Percentiles rank a stretch among this genome's conserved stretches.
Evolutionary conservation across 2,888 invertebrate genomes (phyloP).

Genomic region (Agriopis leucophaearia): DNA sequence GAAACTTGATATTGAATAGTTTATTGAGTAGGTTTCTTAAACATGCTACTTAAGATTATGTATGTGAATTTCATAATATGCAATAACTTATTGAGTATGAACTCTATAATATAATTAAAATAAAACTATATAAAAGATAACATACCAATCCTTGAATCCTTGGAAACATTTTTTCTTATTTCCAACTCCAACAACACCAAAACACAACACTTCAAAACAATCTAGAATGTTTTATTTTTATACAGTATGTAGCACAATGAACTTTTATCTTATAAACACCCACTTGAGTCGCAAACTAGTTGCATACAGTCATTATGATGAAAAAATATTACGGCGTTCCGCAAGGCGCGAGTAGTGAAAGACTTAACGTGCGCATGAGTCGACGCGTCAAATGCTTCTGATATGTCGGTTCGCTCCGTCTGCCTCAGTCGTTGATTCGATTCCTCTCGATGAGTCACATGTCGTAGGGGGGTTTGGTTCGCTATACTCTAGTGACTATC

Average conservation of each 20-base stretch:
- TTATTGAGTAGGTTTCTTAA: too few relatives aligned
- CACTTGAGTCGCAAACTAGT: slow-evolving; percentile 53
- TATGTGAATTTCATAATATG: too few relatives aligned
- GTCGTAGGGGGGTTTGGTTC: slow-evolving; percentile 27
- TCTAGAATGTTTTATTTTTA: slow-evolving; percentile 38
- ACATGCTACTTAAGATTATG: too few relatives aligned
- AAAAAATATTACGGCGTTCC: slow-evolving; percentile 49
- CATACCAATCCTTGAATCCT: slow-evolving; percentile 83
- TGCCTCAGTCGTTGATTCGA: slow-evolving; percentile 38
- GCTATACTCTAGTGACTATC: slow-evolving; percentile 20
- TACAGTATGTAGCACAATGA: slow-evolving; percentile 56
- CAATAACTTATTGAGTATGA: too few relatives aligned
- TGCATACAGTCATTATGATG: slow-evolving; percentile 54
- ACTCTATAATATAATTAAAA: too few relatives aligned
- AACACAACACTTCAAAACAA: slow-evolving; percentile 56
- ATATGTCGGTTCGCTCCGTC: slow-evolving; percentile 36
- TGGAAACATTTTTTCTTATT: slow-evolving; percentile 73
- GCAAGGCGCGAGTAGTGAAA: slow-evolving; percentile 48
- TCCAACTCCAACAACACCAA: slow-evolving; percentile 53
- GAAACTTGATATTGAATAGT: too few relatives aligned
- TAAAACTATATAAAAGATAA: slow-evolving; percentile 32
- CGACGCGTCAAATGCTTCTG: slow-evolving; percentile 64
- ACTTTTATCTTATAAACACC: slow-evolving; percentile 62
- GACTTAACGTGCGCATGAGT: slow-evolving; percentile 66
- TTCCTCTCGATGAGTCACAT: slow-evolving; percentile 27